These are phyloP conservation scores for Mycteria americana DNA, from an alignment of 2,797 vertebrate species.

Conservation along the genomic window DNA sequence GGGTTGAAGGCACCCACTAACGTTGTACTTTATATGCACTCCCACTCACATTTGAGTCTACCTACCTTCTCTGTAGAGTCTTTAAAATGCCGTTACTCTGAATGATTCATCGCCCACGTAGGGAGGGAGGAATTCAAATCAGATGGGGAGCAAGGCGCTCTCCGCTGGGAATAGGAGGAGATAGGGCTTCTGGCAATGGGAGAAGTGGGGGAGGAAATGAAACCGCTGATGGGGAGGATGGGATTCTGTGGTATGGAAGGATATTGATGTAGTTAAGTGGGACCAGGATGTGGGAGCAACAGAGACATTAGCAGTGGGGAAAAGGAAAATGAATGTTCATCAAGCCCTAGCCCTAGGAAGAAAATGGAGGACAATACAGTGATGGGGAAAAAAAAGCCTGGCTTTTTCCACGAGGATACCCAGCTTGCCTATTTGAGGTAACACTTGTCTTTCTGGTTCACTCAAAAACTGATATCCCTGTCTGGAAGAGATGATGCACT, in stretches of 20 bases:
- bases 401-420: not conserved
- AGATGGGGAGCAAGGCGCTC: not conserved
- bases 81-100: constrained; percentile 43
- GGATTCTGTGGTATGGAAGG: not conserved
- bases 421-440: not conserved
- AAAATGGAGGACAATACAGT: not conserved
- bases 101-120: constrained; percentile 2
- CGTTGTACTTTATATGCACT: not conserved
- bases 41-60: constrained; percentile 26
- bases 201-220: not conserved
- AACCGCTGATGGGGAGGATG: not conserved
- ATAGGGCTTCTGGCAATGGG: not conserved
- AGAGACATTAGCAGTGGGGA: not conserved
- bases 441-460: not conserved
- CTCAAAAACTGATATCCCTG: not conserved
- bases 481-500: not conserved
- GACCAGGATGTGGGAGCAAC: not conserved
- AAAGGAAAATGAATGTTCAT: not conserved
- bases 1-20: not conserved
- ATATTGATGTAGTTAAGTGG: not conserved
- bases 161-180: not conserved
- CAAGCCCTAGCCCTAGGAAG: not conserved
- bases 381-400: not conserved
- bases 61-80: constrained; percentile 32
- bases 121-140: constrained; percentile 60